Percentiles rank a stretch among this genome's conserved stretches.
Conservation (phyloP, 2,888 invertebrate species). For the Drosophila cognata region DNA sequence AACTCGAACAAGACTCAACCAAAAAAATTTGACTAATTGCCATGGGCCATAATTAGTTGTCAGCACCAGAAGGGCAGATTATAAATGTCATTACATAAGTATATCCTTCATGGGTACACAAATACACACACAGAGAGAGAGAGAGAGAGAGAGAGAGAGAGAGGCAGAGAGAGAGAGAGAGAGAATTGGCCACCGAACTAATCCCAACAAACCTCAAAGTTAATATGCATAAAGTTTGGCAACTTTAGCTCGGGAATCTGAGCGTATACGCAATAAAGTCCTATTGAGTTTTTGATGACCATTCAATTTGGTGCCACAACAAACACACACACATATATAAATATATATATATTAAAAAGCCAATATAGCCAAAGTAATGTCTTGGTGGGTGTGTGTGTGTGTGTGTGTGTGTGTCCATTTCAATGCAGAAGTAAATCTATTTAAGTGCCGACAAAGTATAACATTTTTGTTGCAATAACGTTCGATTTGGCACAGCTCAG, state of each 20-base stretch:
- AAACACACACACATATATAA: neutral
- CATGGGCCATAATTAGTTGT: constrained; percentile 69
- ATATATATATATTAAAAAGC: constrained; percentile 25
- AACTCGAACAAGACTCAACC: constrained; percentile 14
- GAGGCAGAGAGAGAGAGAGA: neutral
- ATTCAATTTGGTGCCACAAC: constrained; percentile 39
- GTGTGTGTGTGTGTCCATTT: constrained; percentile 27
- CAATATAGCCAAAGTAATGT: constrained; percentile 9
- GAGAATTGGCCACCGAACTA: constrained; percentile 8
- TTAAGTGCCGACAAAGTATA: constrained; percentile 58
- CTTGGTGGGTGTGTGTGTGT: neutral
- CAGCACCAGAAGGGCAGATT: constrained; percentile 58
- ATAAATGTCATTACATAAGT: constrained; percentile 58
- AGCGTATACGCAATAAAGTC: constrained; percentile 25
- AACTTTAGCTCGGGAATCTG: constrained; percentile 6
- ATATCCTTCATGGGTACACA: constrained; percentile 16
- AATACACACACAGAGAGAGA: neutral
- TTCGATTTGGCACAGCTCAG: constrained; percentile 74
- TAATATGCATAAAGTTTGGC: constrained; percentile 39
- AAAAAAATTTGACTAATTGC: constrained; percentile 58
- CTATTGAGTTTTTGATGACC: constrained; percentile 43
- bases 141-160: neutral
- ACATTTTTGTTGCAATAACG: constrained; percentile 63
- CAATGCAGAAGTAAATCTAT: constrained; percentile 64
- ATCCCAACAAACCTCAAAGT: constrained; percentile 39